Evolutionary conservation across 2,797 vertebrate species (phyloP), one percentile per base, ranked within the genome.

Genomic region (Rhadinocentrus ornatus): DNA sequence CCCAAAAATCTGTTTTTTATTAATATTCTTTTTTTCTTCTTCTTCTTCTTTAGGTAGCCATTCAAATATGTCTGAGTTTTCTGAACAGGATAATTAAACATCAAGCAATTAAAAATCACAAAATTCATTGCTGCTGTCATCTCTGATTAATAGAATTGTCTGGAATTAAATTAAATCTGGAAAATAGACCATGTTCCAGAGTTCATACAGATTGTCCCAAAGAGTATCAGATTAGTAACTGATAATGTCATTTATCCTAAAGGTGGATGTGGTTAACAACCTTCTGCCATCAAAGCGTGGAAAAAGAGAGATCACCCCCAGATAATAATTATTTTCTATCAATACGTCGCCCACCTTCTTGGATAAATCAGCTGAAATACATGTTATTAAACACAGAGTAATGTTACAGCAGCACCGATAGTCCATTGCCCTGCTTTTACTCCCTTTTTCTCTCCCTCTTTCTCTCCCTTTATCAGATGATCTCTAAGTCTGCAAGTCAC

Each of bases 181-280:
- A n/a, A n/a, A n/a, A n/a, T n/a, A n/a, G n/a, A n/a, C n/a, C n/a
- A n/a, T 12, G 37, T 69, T 67, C 10, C 29, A 46, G n/a, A 41
- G 62, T 75, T 74, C 62, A 65, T 13, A 66, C 75, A 85, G 76
- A 70, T 81, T 66, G 62, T 63, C 55, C 64, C 53, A 62, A 68
- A 78, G 77, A 71, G 62, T 73, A 76, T 70, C 64, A 82, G 84
- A 83, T 82, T 83, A 89, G 82, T 81, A 78, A 86, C 76, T 85
- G 89, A 87, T 86, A 88, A 86, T 86, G 84, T 85, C 84, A 73
- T 86, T 72, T 58, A 83, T 89, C 88, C 84, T 78, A 63, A 80
- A 81, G 86, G 86, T 78, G 82, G 71, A 81, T 41, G 35, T 61
- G 80, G 81, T 89, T 82, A 84, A 87, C 81, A 78, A 81, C 70